Percentiles rank a stretch among this genome's conserved stretches.
Conservation (phyloP, 1,140 invertebrate species). For the Oreohelix idahoensis region DNA sequence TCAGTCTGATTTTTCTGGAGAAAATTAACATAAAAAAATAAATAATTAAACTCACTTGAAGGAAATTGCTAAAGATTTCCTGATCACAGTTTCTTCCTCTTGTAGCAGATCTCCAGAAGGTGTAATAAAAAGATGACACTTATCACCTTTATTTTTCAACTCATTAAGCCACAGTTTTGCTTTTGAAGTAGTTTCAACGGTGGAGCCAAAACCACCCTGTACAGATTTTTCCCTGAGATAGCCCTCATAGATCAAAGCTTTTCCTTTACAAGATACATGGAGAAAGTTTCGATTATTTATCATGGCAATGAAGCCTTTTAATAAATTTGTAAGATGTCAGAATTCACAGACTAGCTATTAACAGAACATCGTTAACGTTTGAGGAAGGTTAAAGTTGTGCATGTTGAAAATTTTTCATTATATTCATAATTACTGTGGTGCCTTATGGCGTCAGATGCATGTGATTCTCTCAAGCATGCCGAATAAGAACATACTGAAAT, state of each 20-base stretch:
- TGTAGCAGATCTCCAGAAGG: slow-evolving; percentile 41
- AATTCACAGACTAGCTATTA: too few species aligned
- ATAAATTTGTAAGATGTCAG: too few species aligned
- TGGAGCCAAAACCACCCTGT: slow-evolving; percentile 61
- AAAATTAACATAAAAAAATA: neutral
- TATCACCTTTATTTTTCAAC: neutral
- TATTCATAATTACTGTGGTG: too few species aligned
- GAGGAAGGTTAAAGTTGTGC: too few species aligned
- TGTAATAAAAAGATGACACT: slow-evolving; percentile 32
- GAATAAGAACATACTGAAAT: too few species aligned
- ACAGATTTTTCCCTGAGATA: slow-evolving; percentile 64
- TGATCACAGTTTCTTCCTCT: slow-evolving; percentile 26
- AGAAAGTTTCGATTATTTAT: slow-evolving; percentile 1
- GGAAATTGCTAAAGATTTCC: neutral
- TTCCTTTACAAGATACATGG: slow-evolving; percentile 55
- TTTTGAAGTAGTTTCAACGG: slow-evolving; percentile 64
- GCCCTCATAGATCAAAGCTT: slow-evolving; percentile 68
- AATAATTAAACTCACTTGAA: slow-evolving; percentile 7
- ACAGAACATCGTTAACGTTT: too few species aligned
- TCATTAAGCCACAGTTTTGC: slow-evolving; percentile 54
- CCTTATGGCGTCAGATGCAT: too few species aligned
- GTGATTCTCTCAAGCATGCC: too few species aligned
- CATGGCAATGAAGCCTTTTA: too few species aligned
- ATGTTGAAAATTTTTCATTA: too few species aligned
- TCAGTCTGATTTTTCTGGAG: too few species aligned